Evolutionary conservation across 2,113 vertebrate species (phyloP).

Genomic region (Macaca mulatta): DNA sequence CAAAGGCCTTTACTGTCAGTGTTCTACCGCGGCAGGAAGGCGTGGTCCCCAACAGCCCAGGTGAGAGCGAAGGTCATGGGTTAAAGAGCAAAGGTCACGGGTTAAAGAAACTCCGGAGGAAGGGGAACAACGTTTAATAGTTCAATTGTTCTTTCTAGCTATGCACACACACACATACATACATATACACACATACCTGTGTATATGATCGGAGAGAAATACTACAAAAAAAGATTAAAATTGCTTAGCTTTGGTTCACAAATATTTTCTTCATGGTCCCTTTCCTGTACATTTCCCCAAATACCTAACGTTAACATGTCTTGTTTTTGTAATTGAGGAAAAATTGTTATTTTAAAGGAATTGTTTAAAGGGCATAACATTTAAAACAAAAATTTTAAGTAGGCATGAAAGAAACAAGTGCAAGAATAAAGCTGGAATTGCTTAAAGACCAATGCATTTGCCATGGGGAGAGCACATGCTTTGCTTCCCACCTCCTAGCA

Average conservation of each 20-base stretch:
- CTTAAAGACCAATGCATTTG: accelerated
- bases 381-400: not conserved
- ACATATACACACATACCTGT: not conserved
- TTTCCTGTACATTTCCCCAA: not conserved
- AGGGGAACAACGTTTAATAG: not conserved
- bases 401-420: not conserved
- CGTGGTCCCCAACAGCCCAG: not conserved
- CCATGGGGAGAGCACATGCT: accelerated
- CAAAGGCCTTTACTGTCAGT: not conserved
- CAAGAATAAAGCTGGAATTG: not conserved
- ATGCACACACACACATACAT: not conserved
- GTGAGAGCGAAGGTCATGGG: not conserved
- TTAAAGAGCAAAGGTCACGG: not conserved
- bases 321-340: slow-evolving; percentile 40
- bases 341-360: not conserved
- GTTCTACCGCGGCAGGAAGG: accelerated
- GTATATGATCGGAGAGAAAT: not conserved
- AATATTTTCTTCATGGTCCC: not conserved
- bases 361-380: slow-evolving; percentile 33
- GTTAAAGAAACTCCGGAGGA: not conserved
- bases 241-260: not conserved
- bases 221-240: not conserved
- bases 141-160: not conserved
- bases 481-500: not conserved
- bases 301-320: not conserved